Conservation (phyloP, 2,113 vertebrate species). For the Aegithalos caudatus region DNA sequence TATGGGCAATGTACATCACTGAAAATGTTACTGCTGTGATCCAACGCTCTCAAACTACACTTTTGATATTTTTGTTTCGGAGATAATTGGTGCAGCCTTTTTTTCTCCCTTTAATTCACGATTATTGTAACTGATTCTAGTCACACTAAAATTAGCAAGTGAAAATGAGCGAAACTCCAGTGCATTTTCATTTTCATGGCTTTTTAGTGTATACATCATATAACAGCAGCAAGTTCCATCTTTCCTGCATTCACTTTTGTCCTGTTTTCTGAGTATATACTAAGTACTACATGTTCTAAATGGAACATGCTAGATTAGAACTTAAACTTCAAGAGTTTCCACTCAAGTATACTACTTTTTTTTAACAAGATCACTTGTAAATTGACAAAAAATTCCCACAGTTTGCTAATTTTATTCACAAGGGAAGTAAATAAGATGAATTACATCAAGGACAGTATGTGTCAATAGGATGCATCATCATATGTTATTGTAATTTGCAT, state of each 20-base stretch:
- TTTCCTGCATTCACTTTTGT: not conserved
- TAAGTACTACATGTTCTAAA: not conserved
- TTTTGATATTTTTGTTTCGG: not conserved
- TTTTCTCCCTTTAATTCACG: rapidly evolving
- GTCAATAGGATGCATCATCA: not conserved
- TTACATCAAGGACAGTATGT: not conserved
- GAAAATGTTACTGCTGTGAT: not conserved
- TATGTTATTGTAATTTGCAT: not conserved
- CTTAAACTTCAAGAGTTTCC: not conserved
- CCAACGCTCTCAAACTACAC: not conserved
- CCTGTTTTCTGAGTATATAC: not conserved
- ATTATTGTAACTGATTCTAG: not conserved
- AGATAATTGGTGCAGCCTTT: not conserved
- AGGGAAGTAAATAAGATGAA: not conserved
- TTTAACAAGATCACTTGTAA: not conserved
- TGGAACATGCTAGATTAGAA: not conserved
- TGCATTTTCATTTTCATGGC: not conserved
- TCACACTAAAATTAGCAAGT: not conserved
- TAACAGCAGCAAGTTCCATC: not conserved
- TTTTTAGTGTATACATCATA: not conserved
- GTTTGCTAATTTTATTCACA: not conserved
- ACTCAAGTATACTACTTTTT: not conserved
- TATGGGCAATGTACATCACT: not conserved
- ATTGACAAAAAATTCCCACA: not conserved
- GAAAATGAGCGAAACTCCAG: not conserved